Conservation (phyloP, 1,140 invertebrate species). For the Lanistes nyassanus region DNA sequence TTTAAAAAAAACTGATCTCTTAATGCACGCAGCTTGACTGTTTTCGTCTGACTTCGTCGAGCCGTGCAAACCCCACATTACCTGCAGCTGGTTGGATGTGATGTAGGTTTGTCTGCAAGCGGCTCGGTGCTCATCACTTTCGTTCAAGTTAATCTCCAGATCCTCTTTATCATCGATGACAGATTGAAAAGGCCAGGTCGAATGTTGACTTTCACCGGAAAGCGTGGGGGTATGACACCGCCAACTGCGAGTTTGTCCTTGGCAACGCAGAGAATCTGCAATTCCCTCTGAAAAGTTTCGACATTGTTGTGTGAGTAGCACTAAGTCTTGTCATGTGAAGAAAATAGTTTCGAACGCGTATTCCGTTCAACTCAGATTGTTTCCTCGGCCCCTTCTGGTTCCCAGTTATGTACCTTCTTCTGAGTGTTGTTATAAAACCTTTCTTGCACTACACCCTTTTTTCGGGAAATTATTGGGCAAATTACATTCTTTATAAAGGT, state of each 20-base stretch:
- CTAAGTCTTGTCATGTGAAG: not conserved
- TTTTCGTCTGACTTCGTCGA: not conserved
- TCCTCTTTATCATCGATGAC: not conserved
- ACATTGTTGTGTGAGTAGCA: slow-evolving; percentile 43
- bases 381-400: too few species aligned
- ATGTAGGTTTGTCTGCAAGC: not conserved
- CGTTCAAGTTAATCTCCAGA: not conserved
- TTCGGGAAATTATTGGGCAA: too few species aligned
- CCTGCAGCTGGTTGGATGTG: too few species aligned
- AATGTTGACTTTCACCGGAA: slow-evolving; percentile 32
- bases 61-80: not conserved
- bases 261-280: slow-evolving; percentile 42
- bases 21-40: not conserved
- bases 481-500: too few species aligned
- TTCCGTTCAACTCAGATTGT: too few species aligned
- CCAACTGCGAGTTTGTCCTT: slow-evolving; percentile 41
- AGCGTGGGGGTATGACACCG: slow-evolving; percentile 36
- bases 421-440: too few species aligned
- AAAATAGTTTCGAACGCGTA: not conserved
- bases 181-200: slow-evolving; percentile 37
- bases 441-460: too few species aligned
- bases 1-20: not conserved
- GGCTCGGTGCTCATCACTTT: not conserved
- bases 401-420: too few species aligned
- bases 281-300: slow-evolving; percentile 28